phyloP scores from a whole-genome alignment of 2,888 invertebrate genomes.

The Catocala nupta region DNA sequence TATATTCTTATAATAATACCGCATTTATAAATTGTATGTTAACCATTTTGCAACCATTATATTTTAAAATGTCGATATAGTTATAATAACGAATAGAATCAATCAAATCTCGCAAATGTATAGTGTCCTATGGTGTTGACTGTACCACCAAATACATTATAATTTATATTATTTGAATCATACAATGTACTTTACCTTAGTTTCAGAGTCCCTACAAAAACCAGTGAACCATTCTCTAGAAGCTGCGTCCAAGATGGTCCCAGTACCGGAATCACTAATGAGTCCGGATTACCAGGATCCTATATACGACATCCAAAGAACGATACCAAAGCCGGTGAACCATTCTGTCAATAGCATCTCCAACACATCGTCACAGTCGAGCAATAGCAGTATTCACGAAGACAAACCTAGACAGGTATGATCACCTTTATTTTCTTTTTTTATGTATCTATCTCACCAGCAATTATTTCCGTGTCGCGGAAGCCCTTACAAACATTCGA shows the following conservation, averaged over 20 bases:
- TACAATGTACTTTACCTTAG: background rate
- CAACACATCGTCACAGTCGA: constrained; percentile 68
- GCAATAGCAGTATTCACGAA: constrained; percentile 75
- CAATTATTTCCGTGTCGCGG: too few species aligned
- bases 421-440: too few species aligned
- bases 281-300: constrained; percentile 92
- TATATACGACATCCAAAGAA: constrained; percentile 79
- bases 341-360: constrained; percentile 63
- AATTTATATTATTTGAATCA: too few species aligned
- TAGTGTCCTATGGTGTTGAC: too few species aligned
- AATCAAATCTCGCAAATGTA: too few species aligned
- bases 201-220: constrained; percentile 54
- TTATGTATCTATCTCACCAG: constrained; percentile 5
- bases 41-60: too few species aligned
- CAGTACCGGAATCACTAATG: constrained; percentile 95
- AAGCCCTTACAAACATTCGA: too few species aligned
- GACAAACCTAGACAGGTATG: constrained; percentile 62
- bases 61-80: too few species aligned
- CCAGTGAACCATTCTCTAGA: constrained; percentile 89
- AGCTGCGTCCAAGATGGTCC: constrained; percentile 95
- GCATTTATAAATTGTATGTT: too few species aligned
- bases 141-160: too few species aligned
- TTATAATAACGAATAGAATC: too few species aligned
- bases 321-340: constrained; percentile 69
- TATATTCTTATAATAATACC: too few species aligned